phyloP scores from a whole-genome alignment of 2,888 invertebrate species.

The Strigamia crassipes region DNA sequence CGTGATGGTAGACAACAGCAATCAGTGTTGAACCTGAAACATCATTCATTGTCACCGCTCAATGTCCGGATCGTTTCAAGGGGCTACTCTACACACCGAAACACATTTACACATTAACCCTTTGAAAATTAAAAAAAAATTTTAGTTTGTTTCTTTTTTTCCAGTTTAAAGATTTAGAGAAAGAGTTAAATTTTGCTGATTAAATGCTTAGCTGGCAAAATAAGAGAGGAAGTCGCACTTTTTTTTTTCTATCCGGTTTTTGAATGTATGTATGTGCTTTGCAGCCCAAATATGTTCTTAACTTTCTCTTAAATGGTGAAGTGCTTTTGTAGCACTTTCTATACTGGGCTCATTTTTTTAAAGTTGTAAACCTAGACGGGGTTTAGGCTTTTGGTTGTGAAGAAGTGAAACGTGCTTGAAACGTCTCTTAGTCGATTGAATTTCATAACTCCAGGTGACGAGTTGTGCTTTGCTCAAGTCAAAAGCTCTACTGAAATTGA shows the following conservation, averaged over 20 bases:
- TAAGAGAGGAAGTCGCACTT: background rate
- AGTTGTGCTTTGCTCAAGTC: conserved; percentile 32
- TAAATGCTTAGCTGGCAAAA: conserved; percentile 28
- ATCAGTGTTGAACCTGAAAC: no score
- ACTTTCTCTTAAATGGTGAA: conserved; percentile 36
- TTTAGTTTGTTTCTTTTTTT: background rate
- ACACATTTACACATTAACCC: no score
- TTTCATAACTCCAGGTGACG: conserved; percentile 42
- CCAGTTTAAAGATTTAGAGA: background rate
- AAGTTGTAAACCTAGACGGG: conserved; percentile 14
- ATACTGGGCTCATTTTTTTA: background rate
- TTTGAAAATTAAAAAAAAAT: no score
- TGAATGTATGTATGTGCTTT: conserved; percentile 23
- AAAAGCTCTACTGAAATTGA: conserved; percentile 31
- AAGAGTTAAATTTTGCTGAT: conserved; percentile 1
- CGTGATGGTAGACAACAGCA: no score
- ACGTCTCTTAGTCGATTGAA: conserved; percentile 37
- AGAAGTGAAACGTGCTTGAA: conserved; percentile 30
- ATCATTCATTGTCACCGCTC: no score
- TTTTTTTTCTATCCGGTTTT: background rate
- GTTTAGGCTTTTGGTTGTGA: conserved; percentile 23
- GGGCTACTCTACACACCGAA: no score
- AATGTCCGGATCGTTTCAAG: no score
- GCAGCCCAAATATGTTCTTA: conserved; percentile 37
- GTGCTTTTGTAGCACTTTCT: conserved; percentile 32